phyloP scores from a whole-genome alignment of 2,888 invertebrate species.

The Carpatolechia fugitivella region DNA sequence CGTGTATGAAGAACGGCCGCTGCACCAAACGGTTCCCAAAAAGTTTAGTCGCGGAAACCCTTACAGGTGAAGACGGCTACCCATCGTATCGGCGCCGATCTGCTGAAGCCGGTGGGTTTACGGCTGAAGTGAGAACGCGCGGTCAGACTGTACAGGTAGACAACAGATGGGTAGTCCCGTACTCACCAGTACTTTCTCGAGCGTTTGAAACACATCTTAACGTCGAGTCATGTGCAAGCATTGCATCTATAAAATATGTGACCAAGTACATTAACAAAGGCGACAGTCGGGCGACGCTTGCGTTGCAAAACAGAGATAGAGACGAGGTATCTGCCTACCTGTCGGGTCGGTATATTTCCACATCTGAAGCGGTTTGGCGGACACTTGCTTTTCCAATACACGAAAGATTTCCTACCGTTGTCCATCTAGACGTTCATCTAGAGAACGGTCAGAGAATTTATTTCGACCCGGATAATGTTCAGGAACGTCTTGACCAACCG shows the following conservation, averaged over 20 bases:
- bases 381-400: too few relatives aligned
- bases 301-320: background rate
- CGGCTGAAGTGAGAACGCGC: background rate
- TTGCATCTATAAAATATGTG: conserved; percentile 14
- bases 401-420: too few relatives aligned
- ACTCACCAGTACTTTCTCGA: conserved; percentile 17
- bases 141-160: conserved; percentile 14
- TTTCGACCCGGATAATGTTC: too few relatives aligned
- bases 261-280: background rate
- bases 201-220: conserved; percentile 18
- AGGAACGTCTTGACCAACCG: background rate
- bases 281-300: background rate
- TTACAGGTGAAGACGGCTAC: conserved; percentile 19
- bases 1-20: conserved; percentile 25
- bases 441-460: too few relatives aligned
- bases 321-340: background rate
- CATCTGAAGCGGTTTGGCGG: too few relatives aligned
- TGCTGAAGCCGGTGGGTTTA: conserved; percentile 11
- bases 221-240: conserved; percentile 19
- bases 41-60: conserved; percentile 4
- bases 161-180: conserved; percentile 30
- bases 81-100: conserved; percentile 14
- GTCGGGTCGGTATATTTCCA: too few relatives aligned
- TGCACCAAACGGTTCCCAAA: conserved; percentile 24
- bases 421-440: too few relatives aligned